A percentile compares a stretch with the other conserved stretches of the same genome.
These are phyloP conservation scores for Brachycybe producta DNA, from an alignment of 2,888 invertebrate genomes.

Conservation along the genomic window DNA sequence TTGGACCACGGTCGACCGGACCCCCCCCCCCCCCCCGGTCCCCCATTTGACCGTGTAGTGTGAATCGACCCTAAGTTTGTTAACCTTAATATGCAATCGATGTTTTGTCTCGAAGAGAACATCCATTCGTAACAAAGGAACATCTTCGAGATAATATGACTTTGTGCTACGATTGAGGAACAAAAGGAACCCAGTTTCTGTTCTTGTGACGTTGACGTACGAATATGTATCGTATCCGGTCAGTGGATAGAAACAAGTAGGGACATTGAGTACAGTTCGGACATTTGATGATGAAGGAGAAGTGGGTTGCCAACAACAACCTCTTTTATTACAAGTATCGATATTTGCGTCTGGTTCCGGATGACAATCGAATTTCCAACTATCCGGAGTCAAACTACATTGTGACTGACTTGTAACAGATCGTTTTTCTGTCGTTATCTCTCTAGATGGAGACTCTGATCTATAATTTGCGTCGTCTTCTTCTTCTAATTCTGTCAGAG, in stretches of 20 bases:
- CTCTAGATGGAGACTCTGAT: too few species aligned
- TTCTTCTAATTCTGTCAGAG: too few species aligned
- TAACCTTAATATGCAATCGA: conserved; percentile 48
- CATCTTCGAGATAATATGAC: conserved; percentile 53
- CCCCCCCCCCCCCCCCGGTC: too few species aligned
- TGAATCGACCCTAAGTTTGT: too few species aligned
- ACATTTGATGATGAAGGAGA: too few species aligned
- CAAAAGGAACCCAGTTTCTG: conserved; percentile 46
- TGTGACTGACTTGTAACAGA: not conserved
- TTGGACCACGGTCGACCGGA: too few species aligned
- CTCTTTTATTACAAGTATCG: conserved; percentile 46
- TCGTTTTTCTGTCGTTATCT: too few species aligned
- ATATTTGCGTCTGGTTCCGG: conserved; percentile 45
- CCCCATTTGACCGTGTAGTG: too few species aligned
- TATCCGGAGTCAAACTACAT: conserved; percentile 19
- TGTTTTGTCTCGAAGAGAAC: conserved; percentile 48
- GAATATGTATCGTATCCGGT: conserved; percentile 50
- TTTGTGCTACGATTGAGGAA: conserved; percentile 42
- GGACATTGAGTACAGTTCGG: conserved; percentile 36
- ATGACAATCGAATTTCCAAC: conserved; percentile 53
- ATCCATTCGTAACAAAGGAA: conserved; percentile 46
- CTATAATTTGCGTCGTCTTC: too few species aligned
- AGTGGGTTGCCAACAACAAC: conserved; percentile 52
- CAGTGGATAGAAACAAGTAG: conserved; percentile 64
- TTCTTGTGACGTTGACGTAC: conserved; percentile 47